phyloP scores from a whole-genome alignment of 2,888 invertebrate genomes.

The Lycaena phlaeas region DNA sequence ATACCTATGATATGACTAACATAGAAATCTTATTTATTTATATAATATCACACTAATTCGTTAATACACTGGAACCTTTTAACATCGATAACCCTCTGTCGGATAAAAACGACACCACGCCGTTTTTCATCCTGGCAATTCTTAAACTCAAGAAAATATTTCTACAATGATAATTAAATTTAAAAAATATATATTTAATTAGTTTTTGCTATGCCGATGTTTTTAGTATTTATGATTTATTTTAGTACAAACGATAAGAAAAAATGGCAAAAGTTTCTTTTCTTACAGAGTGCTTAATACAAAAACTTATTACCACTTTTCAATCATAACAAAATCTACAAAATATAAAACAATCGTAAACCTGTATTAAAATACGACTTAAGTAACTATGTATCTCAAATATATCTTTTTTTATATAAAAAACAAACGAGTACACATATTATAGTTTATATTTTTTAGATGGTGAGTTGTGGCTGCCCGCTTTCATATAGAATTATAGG shows the following conservation, averaged over 20 bases:
- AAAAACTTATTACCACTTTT: neutral
- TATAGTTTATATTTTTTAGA: no score
- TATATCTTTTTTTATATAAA: no score
- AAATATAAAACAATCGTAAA: neutral
- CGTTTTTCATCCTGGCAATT: neutral
- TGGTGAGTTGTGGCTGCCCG: no score
- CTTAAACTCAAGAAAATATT: neutral
- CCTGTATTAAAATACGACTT: no score
- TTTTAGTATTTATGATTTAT: no score
- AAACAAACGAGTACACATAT: no score
- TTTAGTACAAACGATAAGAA: no score
- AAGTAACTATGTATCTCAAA: no score
- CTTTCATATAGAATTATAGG: no score
- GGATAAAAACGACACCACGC: no score
- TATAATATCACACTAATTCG: slow-evolving; percentile 40
- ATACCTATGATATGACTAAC: slow-evolving; percentile 43
- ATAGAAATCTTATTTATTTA: slow-evolving; percentile 28
- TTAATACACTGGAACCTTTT: slow-evolving; percentile 12
- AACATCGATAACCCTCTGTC: no score
- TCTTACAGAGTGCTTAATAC: neutral
- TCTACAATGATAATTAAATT: neutral
- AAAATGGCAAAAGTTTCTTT: neutral
- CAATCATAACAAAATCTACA: neutral
- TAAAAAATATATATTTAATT: neutral
- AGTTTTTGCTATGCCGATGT: neutral